These are phyloP conservation scores for Trypoxylon attenuatum DNA, from an alignment of 2,888 invertebrate species.

Conservation along the genomic window DNA sequence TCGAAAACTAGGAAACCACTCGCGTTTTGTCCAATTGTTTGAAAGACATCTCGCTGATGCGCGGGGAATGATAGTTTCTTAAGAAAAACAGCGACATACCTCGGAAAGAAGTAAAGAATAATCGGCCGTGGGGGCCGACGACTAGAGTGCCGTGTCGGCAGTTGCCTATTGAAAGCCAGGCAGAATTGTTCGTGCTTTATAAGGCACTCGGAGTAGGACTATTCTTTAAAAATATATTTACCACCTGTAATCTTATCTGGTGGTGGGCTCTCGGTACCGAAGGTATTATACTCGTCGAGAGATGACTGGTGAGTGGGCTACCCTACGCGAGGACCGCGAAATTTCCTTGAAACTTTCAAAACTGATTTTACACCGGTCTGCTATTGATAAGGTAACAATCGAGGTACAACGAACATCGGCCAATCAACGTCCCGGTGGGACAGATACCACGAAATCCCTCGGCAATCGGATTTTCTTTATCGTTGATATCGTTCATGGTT, in stretches of 20 bases:
- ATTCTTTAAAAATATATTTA: constrained; percentile 34
- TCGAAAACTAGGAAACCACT: no score
- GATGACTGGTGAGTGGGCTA: constrained; percentile 24
- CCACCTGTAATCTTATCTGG: constrained; percentile 52
- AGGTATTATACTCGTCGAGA: constrained; percentile 22
- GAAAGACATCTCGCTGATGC: neutral
- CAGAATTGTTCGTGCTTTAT: constrained; percentile 42
- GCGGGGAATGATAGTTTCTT: neutral
- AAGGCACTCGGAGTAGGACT: constrained; percentile 25
- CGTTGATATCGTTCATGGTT: constrained; percentile 6
- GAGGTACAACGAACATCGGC: constrained; percentile 12
- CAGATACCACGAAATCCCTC: constrained; percentile 9
- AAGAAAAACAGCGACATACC: constrained; percentile 27
- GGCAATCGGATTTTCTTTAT: constrained; percentile 18
- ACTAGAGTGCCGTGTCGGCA: constrained; percentile 7
- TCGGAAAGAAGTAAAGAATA: constrained; percentile 12
- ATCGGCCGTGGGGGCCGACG: neutral
- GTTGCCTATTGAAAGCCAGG: constrained; percentile 24
- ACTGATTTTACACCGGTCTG: neutral
- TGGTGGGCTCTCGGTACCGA: constrained; percentile 13
- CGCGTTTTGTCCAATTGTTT: neutral
- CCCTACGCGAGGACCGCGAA: constrained; percentile 14
- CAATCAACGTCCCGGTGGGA: constrained; percentile 13
- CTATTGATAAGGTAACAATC: constrained; percentile 26
- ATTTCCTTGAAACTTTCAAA: constrained; percentile 24